Evolutionary conservation across 2,113 vertebrate species (phyloP).

Genomic region (Corythornis madagascariensis): DNA sequence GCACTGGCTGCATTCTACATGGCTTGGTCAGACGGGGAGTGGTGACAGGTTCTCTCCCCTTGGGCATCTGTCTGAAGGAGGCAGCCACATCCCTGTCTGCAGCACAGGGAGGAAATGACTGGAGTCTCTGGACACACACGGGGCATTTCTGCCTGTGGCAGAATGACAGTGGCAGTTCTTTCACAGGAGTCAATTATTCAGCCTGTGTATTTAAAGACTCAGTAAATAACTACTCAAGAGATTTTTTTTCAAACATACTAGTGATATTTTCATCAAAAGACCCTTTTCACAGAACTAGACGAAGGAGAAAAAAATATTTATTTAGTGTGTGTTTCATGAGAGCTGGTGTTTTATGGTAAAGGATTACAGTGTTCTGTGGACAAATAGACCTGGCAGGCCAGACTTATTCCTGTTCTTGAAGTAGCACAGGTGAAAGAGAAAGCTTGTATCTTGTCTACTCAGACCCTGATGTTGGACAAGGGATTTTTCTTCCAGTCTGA

Average conservation of each 20-base stretch:
- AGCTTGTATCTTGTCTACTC: not conserved
- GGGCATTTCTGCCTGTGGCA: not conserved
- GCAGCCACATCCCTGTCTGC: not conserved
- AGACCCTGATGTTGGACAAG: not conserved
- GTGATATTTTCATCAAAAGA: slow-evolving; percentile 54
- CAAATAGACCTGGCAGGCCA: not conserved
- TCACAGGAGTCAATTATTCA: slow-evolving; percentile 9
- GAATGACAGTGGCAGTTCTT: not conserved
- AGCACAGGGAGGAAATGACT: not conserved
- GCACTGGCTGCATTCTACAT: not conserved
- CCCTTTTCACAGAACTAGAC: slow-evolving; percentile 28
- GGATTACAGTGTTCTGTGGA: not conserved
- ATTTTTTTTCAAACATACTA: not conserved
- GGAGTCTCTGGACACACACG: not conserved
- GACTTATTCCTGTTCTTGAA: not conserved
- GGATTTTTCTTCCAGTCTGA: not conserved
- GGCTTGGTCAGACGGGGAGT: rapidly evolving
- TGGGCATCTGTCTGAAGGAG: not conserved
- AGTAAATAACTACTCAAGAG: slow-evolving; percentile 42
- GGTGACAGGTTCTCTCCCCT: not conserved
- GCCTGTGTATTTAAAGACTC: slow-evolving; percentile 49
- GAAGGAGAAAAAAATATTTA: slow-evolving; percentile 34
- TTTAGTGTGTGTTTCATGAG: not conserved
- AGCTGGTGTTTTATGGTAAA: not conserved
- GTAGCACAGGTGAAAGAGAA: not conserved